These are phyloP conservation scores for Pseudomyrmex pallidus DNA, from an alignment of 1,140 invertebrate species.

Conservation along the genomic window DNA sequence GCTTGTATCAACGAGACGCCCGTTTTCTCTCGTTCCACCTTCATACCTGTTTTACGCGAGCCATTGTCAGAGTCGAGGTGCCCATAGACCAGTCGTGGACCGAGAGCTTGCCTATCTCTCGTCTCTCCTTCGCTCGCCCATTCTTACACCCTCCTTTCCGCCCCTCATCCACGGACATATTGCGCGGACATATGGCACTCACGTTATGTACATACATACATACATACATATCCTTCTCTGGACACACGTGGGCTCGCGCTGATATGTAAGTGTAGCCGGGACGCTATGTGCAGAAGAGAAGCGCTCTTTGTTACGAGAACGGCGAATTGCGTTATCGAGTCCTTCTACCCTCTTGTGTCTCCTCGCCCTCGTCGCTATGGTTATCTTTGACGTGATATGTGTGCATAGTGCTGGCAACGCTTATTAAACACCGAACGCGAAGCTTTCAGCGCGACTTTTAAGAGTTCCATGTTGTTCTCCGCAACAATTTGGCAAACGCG, in stretches of 20 bases:
- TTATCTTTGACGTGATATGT: conserved; percentile 53
- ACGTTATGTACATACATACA: conserved; percentile 27
- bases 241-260: conserved; percentile 33
- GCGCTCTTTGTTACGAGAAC: conserved; percentile 56
- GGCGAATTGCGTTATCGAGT: conserved; percentile 56
- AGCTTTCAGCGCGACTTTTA: conserved; percentile 24
- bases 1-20: conserved; percentile 77
- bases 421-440: conserved; percentile 58
- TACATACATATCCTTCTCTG: background rate
- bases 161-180: conserved; percentile 36
- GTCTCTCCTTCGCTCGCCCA: conserved; percentile 3
- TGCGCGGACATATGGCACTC: conserved; percentile 34
- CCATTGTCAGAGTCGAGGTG: conserved; percentile 66
- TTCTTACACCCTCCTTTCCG: background rate
- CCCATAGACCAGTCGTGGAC: conserved; percentile 13
- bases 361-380: conserved; percentile 37
- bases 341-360: conserved; percentile 9
- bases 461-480: background rate
- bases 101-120: background rate
- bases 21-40: conserved; percentile 60
- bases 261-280: conserved; percentile 27
- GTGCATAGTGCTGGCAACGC: conserved; percentile 4
- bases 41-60: conserved; percentile 73
- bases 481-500: conserved; percentile 4
- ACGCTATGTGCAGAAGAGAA: conserved; percentile 34